phyloP scores from a whole-genome alignment of 2,113 vertebrate genomes.

The Oxygymnocypris stewartii region DNA sequence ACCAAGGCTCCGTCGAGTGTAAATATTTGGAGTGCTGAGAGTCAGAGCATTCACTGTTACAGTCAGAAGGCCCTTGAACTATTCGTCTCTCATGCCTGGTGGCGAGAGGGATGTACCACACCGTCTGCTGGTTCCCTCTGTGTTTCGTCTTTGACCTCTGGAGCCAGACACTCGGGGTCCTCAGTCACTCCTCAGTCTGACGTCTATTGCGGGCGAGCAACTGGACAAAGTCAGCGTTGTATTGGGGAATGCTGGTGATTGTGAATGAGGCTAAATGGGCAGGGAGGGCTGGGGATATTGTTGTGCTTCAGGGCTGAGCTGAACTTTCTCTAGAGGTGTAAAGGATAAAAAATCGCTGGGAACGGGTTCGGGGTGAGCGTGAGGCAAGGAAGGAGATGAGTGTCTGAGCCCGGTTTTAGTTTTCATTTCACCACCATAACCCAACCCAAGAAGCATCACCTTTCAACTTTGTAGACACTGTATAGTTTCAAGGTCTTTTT shows the following conservation, averaged over 20 bases:
- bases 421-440: slow-evolving; percentile 61
- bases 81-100: slow-evolving; percentile 44
- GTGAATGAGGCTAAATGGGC: slow-evolving; percentile 26
- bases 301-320: slow-evolving; percentile 62
- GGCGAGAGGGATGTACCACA: slow-evolving; percentile 46
- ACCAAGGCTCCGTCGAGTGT: slow-evolving; percentile 63
- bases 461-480: slow-evolving; percentile 59
- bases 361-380: slow-evolving; percentile 50
- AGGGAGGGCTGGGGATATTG: background rate
- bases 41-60: slow-evolving; percentile 55
- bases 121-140: slow-evolving; percentile 25
- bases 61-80: slow-evolving; percentile 66
- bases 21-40: slow-evolving; percentile 73
- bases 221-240: slow-evolving; percentile 27
- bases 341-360: slow-evolving; percentile 68
- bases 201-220: background rate
- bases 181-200: slow-evolving; percentile 30
- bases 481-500: too few relatives aligned
- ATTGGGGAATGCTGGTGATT: slow-evolving; percentile 11
- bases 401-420: slow-evolving; percentile 72
- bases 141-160: slow-evolving; percentile 28
- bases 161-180: slow-evolving; percentile 15
- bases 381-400: slow-evolving; percentile 70
- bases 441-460: slow-evolving; percentile 48
- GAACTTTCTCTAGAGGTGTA: slow-evolving; percentile 76